Evolutionary conservation across 2,888 invertebrate species (phyloP), one percentile per base, ranked within the genome.

Genomic region (Antheraea assamensis): DNA sequence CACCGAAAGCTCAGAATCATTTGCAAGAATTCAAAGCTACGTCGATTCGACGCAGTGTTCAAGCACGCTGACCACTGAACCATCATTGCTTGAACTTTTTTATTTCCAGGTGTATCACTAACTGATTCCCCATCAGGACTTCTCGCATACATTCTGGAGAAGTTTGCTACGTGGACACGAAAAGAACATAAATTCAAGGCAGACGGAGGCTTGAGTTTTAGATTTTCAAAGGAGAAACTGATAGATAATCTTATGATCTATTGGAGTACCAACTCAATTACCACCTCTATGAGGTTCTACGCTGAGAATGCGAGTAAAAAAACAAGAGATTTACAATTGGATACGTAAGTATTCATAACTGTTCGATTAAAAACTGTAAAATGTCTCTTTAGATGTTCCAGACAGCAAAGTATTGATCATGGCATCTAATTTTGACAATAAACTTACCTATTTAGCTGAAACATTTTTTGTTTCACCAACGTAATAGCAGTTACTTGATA

Each of bases 161-260:
- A 98, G 88, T 98, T 98, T 90, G 96, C 97, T 15, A 95, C 96
- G 0, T 97, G 97, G 97, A 97, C 97, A 0, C 95, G 96, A 0
- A 71, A 30, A 5, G 87, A 86, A 0, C 78, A 88, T 85, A 84
- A 86, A 0, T 85, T 90, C 0, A 95, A 95, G 89, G 35, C 91
- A 0, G 97, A 98, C 80, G 98, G 97, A 21, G 97, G 97, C 5
- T 89, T 98, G 0, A 90, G 90, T 5, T 91, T 95, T 75, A 95
- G 96, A 78, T 97, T 95, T 85, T 95, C 96, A 0, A 89, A 96
- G 76, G 97, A 97, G 75, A 96, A 97, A 80, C 91, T 98, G 49
- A 90, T 98, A 21, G 98, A 98, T 79, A 97, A 98, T 83, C 88
- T 98, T 5, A 98, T 98, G 97, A 90, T 98, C 72, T 98, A 98